These are phyloP conservation scores for Eclectus roratus DNA, from an alignment of 2,113 vertebrate species.

Conservation along the genomic window DNA sequence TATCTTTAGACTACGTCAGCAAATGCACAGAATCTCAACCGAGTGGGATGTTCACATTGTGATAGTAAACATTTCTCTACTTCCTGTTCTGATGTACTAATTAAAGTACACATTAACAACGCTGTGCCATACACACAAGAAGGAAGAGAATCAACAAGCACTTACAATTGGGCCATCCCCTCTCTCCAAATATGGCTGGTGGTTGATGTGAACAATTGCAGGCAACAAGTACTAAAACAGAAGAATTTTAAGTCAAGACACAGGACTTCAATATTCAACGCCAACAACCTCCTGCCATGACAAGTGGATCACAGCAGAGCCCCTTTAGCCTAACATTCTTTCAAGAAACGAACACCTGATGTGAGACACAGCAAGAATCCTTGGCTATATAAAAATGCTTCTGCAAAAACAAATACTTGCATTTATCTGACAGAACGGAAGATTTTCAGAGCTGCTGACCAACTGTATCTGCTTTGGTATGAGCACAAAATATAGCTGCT, in stretches of 20 bases:
- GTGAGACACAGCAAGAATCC: not conserved
- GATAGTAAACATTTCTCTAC: not conserved
- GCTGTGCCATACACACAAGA: not conserved
- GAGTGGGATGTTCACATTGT: not conserved
- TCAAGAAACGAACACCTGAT: not conserved
- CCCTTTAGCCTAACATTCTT: not conserved
- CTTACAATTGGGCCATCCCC: slow-evolving; percentile 98
- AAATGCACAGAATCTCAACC: not conserved
- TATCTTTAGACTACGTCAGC: not conserved
- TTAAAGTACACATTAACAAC: not conserved
- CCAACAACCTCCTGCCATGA: not conserved
- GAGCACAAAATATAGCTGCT: not conserved
- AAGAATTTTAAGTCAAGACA: not conserved
- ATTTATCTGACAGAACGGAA: not conserved
- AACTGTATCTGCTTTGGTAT: not conserved
- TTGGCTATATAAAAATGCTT: not conserved
- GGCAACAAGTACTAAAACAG: slow-evolving; percentile 89
- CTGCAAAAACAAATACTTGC: not conserved
- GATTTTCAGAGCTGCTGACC: not conserved
- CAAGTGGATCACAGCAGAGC: not conserved
- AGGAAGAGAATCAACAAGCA: slow-evolving; percentile 42
- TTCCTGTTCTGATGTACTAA: not conserved
- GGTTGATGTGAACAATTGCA: slow-evolving; percentile 98
- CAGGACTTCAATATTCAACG: not conserved
- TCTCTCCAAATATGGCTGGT: slow-evolving; percentile 96